Evolutionary conservation across 1,140 invertebrate genomes (phyloP), one percentile per base, ranked within the genome.

Genomic region (Agrilus planipennis): DNA sequence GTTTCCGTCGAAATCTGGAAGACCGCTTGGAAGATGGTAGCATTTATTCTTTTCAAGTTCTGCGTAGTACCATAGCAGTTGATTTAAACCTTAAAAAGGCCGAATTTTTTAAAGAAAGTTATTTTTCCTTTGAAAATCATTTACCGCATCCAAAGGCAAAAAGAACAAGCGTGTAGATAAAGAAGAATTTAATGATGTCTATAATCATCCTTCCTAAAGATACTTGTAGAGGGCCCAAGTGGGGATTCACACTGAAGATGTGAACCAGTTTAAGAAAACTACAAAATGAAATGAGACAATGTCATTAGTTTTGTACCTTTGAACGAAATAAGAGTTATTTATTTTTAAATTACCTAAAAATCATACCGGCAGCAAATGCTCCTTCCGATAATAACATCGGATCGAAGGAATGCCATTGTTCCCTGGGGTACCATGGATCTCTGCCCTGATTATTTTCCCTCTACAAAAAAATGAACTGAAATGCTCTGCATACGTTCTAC

Each of bases 321-420:
- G 15, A 11, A n/a, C n/a, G 32, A 9, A 18, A 15, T 9, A 34
- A 34, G 18, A 34, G 21, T 19, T 17, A n/a, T 14, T 19, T 34
- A n/a, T 34, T 18, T 18, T 34, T 36, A 38, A 12, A n/a, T 40
- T 49, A 80, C 72, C 78, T 86, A 57, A 89, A 86, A 43, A 97
- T 83, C 67, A 95, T 97, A 29, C 91, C 90, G 9, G 86, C 90
- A 11, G 91, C 89, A 64, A 96, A 95, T 10, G 96, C 67, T n/a
- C 90, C 90, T 58, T 97, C 92, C 3, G 89, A 85, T 25, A 97
- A 87, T 0, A 97, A 69, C 57, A 94, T 91, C 0, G 89, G 89
- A 65, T 96, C 91, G 60, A 87, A 96, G 11, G 84, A 81, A 55
- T 91, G 71, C 92, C 92, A 97, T 23, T 84, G 62, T 53, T 91